Conservation (phyloP, 2,797 vertebrate species). For the Sebastes diploproa region DNA sequence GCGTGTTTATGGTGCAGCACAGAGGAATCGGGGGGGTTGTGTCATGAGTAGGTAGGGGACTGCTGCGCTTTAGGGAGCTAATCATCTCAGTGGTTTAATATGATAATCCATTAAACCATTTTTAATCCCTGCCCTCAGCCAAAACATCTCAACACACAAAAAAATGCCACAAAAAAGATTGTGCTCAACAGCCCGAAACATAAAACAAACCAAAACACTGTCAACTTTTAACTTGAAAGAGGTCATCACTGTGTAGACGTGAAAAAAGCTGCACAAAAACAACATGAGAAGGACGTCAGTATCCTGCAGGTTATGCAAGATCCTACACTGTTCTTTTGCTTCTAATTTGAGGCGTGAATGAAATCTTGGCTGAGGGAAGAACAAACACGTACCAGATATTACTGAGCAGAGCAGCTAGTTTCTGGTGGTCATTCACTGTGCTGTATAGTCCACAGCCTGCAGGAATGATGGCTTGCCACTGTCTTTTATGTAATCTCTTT, state of each 20-base stretch:
- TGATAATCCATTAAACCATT: slow-evolving; percentile 52
- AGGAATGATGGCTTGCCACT: not conserved
- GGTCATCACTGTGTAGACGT: not conserved
- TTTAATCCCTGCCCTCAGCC: slow-evolving; percentile 42
- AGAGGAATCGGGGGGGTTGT: not conserved
- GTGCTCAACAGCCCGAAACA: not conserved
- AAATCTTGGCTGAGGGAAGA: not conserved
- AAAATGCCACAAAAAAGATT: not conserved
- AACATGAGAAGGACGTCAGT: not conserved
- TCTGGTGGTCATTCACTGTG: not conserved
- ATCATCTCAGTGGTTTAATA: slow-evolving; percentile 40
- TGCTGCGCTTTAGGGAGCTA: slow-evolving; percentile 21
- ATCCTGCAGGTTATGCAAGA: not conserved
- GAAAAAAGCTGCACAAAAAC: not conserved
- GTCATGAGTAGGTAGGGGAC: slow-evolving; percentile 4
- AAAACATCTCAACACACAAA: slow-evolving; percentile 30
- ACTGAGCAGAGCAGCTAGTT: not conserved
- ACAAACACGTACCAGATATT: not conserved
- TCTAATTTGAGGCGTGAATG: not conserved
- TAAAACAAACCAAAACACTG: not conserved
- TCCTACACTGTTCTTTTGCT: not conserved
- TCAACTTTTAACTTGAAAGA: not conserved
- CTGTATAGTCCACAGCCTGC: not conserved
- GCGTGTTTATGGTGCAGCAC: not conserved
- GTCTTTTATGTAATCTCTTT: not conserved